Evolutionary conservation across 2,888 invertebrate species (phyloP).

Genomic region (Rhodophaea formosa): DNA sequence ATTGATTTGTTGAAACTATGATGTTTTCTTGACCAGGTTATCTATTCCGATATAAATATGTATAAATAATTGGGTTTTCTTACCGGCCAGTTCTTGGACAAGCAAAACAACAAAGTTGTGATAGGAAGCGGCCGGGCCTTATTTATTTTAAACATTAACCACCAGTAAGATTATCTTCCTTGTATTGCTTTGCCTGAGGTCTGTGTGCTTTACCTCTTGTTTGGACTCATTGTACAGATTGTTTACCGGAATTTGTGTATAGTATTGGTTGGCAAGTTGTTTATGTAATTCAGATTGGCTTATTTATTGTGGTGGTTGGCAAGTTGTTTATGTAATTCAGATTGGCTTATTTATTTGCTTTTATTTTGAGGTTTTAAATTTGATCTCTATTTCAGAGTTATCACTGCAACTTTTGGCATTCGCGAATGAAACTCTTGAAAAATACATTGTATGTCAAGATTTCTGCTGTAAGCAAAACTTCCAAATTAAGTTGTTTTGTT

Average conservation of each 20-base stretch:
- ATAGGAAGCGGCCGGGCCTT: slow-evolving; percentile 57
- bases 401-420: too few relatives aligned
- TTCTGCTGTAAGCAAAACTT: too few relatives aligned
- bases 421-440: too few relatives aligned
- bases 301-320: slow-evolving; percentile 34
- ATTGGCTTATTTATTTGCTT: too few relatives aligned
- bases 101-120: slow-evolving; percentile 75
- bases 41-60: slow-evolving; percentile 26
- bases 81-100: slow-evolving; percentile 44
- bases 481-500: too few relatives aligned
- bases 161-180: slow-evolving; percentile 58
- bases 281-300: background rate
- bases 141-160: slow-evolving; percentile 75
- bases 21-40: too few relatives aligned
- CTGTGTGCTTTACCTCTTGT: slow-evolving; percentile 50
- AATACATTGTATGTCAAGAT: too few relatives aligned
- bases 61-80: slow-evolving; percentile 25
- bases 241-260: slow-evolving; percentile 36
- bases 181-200: slow-evolving; percentile 54
- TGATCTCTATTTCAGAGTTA: too few relatives aligned
- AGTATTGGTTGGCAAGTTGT: slow-evolving; percentile 28
- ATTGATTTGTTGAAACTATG: too few relatives aligned
- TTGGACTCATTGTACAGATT: slow-evolving; percentile 41
- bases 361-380: too few relatives aligned
- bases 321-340: background rate